These are phyloP conservation scores for Ectemnius continuus DNA, from an alignment of 2,888 invertebrate species.

Conservation along the genomic window DNA sequence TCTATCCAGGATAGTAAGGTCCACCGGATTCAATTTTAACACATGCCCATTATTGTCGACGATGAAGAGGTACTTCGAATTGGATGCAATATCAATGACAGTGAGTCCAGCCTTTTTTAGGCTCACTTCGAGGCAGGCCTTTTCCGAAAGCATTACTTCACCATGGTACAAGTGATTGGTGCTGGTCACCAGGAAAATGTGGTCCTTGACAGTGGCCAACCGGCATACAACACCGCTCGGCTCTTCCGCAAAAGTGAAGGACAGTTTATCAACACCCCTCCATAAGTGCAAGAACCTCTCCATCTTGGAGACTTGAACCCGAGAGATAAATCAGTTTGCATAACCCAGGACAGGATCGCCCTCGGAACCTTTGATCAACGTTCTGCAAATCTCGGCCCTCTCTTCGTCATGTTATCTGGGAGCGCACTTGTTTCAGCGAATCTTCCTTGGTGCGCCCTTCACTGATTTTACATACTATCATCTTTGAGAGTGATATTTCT, in stretches of 20 bases:
- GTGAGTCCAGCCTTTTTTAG: constrained; percentile 80
- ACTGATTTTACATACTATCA: constrained; percentile 47
- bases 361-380: constrained; percentile 12
- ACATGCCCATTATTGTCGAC: constrained; percentile 83
- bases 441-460: constrained; percentile 11
- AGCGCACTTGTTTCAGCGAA: constrained; percentile 32
- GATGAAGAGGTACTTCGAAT: constrained; percentile 81
- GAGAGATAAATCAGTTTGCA: constrained; percentile 40
- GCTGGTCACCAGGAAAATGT: constrained; percentile 78
- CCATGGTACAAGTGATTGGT: constrained; percentile 78
- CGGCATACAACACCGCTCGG: constrained; percentile 69
- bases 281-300: constrained; percentile 72
- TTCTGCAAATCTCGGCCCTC: not conserved
- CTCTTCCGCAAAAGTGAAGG: constrained; percentile 67
- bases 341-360: constrained; percentile 44
- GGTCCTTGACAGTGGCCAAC: constrained; percentile 77
- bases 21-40: constrained; percentile 80
- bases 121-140: constrained; percentile 72
- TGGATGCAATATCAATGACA: constrained; percentile 83
- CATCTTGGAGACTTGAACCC: constrained; percentile 47
- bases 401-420: constrained; percentile 57
- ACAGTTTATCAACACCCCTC: constrained; percentile 71
- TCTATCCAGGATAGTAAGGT: constrained; percentile 81
- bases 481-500: constrained; percentile 44
- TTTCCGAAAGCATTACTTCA: constrained; percentile 59